Evolutionary conservation across 2,113 vertebrate genomes (phyloP).

Genomic region (Anarrhichthys ocellatus): DNA sequence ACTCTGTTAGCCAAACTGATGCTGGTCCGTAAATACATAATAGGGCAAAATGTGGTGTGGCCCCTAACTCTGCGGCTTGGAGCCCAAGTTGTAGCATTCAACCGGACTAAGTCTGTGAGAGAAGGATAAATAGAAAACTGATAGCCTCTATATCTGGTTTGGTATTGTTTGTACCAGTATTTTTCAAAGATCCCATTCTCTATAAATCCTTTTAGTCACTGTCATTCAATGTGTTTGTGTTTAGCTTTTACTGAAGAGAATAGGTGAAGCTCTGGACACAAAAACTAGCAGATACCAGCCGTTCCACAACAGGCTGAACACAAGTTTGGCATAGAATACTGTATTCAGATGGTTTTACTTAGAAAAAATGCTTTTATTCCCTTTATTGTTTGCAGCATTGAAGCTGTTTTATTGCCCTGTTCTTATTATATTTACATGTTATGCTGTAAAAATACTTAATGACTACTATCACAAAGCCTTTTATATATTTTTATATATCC

Average conservation of each 20-base stretch:
- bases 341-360: background rate
- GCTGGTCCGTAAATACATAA: conserved; percentile 19
- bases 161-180: background rate
- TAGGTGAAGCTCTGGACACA: background rate
- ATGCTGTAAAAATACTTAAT: background rate
- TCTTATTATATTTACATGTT: background rate
- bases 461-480: background rate
- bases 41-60: background rate
- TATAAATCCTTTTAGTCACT: background rate
- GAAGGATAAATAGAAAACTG: background rate
- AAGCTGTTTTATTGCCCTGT: background rate
- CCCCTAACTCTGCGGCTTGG: background rate
- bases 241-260: background rate
- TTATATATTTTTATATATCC: background rate
- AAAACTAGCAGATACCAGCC: background rate
- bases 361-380: background rate
- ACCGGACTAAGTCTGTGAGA: background rate
- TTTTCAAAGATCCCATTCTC: background rate
- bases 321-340: background rate
- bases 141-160: background rate
- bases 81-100: background rate
- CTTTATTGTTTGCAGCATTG: background rate
- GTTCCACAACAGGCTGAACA: background rate
- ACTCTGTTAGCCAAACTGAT: conserved; percentile 7
- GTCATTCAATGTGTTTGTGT: background rate